Evolutionary conservation across 2,888 invertebrate genomes (phyloP).

Genomic region (Drymonia ruficornis): DNA sequence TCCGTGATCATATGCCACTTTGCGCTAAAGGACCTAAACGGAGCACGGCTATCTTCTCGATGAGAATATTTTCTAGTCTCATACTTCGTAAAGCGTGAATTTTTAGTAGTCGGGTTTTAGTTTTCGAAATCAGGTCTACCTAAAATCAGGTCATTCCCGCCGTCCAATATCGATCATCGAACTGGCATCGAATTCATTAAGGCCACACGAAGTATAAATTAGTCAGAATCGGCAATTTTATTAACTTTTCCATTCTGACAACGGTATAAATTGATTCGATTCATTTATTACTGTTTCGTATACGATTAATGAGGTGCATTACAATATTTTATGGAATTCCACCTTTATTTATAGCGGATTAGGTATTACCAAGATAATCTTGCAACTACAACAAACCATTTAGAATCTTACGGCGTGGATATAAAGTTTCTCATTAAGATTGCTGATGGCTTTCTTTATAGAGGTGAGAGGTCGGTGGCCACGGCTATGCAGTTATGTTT

Average conservation of each 20-base stretch:
- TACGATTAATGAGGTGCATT: constrained; percentile 54
- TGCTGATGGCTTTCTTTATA: background rate
- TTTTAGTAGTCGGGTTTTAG: too few species aligned
- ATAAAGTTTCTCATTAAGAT: constrained; percentile 11
- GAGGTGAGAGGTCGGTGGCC: constrained; percentile 44
- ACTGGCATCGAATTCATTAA: background rate
- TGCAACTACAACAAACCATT: constrained; percentile 14
- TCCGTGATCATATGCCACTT: too few species aligned
- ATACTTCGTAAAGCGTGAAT: too few species aligned
- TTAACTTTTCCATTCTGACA: constrained; percentile 7
- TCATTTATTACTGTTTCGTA: constrained; percentile 46
- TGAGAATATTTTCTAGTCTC: too few species aligned
- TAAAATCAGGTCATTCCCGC: background rate
- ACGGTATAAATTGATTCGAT: constrained; percentile 13
- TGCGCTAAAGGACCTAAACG: too few species aligned
- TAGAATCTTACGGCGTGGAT: constrained; percentile 19
- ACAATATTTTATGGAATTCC: constrained; percentile 51
- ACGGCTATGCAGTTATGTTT: constrained; percentile 45
- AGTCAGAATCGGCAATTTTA: constrained; percentile 4
- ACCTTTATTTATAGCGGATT: constrained; percentile 47
- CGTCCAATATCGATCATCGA: constrained; percentile 1
- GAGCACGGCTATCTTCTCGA: too few species aligned
- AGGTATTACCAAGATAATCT: constrained; percentile 30
- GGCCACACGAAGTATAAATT: constrained; percentile 10
- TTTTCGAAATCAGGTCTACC: too few species aligned